Evolutionary conservation across 2,797 vertebrate genomes (phyloP), one percentile per base, ranked within the genome.

Genomic region (Tinamus major): DNA sequence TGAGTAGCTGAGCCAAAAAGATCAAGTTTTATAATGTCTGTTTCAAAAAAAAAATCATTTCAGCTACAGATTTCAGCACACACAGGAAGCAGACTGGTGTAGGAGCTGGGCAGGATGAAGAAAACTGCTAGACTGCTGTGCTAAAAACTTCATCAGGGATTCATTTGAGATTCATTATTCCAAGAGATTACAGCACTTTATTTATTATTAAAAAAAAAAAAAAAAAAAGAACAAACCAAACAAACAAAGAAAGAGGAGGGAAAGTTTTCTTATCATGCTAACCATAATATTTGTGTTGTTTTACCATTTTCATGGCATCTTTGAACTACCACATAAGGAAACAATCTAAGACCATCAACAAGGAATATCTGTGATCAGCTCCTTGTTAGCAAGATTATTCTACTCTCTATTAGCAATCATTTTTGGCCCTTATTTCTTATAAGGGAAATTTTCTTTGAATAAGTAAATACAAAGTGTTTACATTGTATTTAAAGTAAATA

Each of bases 291-390:
- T 87, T 29, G 18, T 16, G 49, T 5, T 71, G 23, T 24, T 71
- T 92, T 87, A 58, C 49, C 12, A 9, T 75, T 94, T 82, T 71
- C 35, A 37, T 46, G 46, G 81, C 39, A 85, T 59, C 72, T 93
- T 83, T 90, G 69, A 89, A 85, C 55, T 78, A 33, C 24, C 6
- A 41, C 76, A 76, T 83, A 76, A 85, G 59, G 63, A 93, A 90
- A 81, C 69, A 51, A 85, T 87, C 49, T 69, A 44, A 27, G 56
- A 64, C 24, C 1, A 0, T 39, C 44, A 83, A 53, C 72, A 93
- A 89, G 55, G 96, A 95, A 46, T 85, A 79, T 53, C 58, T 92
- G 79, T 82, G 85, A 83, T 85, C 51, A 56, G 5, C 69, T 94
- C 69, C 46, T 37, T 13, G 31, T 51, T 82, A 59, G 46, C 12